Evolutionary conservation across 53 echinoderm and acorn worm species (phyloP).

Genomic region (Henricia sp.): DNA sequence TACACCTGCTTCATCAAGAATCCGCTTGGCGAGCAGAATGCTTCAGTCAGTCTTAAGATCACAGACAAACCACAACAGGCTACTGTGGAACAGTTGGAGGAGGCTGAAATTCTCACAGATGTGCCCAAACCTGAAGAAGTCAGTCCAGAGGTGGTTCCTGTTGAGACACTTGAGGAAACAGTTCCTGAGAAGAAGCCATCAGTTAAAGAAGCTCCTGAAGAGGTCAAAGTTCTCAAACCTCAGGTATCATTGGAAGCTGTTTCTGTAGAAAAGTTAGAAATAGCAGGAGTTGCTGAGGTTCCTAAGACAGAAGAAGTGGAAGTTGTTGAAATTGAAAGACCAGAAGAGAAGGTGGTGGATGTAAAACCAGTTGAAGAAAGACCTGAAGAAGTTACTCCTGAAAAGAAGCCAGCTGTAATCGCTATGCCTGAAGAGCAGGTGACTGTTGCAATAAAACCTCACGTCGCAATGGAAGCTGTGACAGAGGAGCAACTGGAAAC

Average conservation of each 20-base stretch:
- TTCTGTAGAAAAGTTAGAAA: constrained; percentile 35
- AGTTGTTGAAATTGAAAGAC: constrained; percentile 25
- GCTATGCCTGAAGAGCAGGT: constrained; percentile 32
- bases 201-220: constrained; percentile 59
- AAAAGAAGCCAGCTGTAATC: constrained; percentile 37
- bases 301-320: constrained; percentile 24
- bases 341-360: constrained; percentile 25
- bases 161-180: constrained; percentile 45
- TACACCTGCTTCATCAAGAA: constrained; percentile 92
- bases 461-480: constrained; percentile 45
- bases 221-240: constrained; percentile 29
- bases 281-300: constrained; percentile 11
- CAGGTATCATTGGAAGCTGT: constrained; percentile 22
- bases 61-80: constrained; percentile 58
- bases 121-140: constrained; percentile 30
- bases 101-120: constrained; percentile 31
- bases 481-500: constrained; percentile 41
- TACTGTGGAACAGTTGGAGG: constrained; percentile 57
- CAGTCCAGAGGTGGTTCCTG: constrained; percentile 42
- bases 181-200: constrained; percentile 43
- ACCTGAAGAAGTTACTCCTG: constrained; percentile 21
- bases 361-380: constrained; percentile 24
- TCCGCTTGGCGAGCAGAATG: constrained; percentile 77
- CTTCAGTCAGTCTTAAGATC: constrained; percentile 68
- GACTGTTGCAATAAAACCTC: background rate